A percentile compares a stretch with the other conserved stretches of the same genome.
Evolutionary conservation across 2,888 invertebrate genomes (phyloP).

Genomic region (Matsumyia berberina): DNA sequence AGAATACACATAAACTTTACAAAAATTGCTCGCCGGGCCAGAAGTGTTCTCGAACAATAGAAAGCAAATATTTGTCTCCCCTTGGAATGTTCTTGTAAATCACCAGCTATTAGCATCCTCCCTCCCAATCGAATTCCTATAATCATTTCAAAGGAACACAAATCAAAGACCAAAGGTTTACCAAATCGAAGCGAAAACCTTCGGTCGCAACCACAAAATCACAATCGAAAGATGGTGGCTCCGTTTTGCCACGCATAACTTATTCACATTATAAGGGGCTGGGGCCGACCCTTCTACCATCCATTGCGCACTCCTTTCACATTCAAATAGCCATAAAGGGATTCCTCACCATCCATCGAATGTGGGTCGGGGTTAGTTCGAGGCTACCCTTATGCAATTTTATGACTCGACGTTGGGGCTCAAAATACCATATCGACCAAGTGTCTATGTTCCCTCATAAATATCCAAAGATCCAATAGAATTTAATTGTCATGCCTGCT

Average conservation of each 20-base stretch:
- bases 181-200: slow-evolving; percentile 16
- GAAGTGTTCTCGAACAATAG: too few species aligned
- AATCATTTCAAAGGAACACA: not conserved
- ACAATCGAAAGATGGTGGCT: slow-evolving; percentile 11
- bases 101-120: too few species aligned
- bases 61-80: too few species aligned
- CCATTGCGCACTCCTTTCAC: slow-evolving; percentile 10
- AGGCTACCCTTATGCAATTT: slow-evolving; percentile 54
- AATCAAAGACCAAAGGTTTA: slow-evolving; percentile 4
- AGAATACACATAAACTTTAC: too few species aligned
- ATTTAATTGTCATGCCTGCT: slow-evolving; percentile 68
- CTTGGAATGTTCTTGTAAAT: too few species aligned
- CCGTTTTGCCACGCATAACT: slow-evolving; percentile 34
- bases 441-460: slow-evolving; percentile 70
- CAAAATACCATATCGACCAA: slow-evolving; percentile 51
- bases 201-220: slow-evolving; percentile 26
- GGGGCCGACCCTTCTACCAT: not conserved
- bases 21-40: too few species aligned
- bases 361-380: slow-evolving; percentile 38
- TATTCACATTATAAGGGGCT: slow-evolving; percentile 43
- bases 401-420: slow-evolving; percentile 44
- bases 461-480: slow-evolving; percentile 73
- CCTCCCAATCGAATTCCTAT: not conserved
- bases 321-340: slow-evolving; percentile 57
- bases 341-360: slow-evolving; percentile 54